Evolutionary conservation across 1,140 invertebrate genomes (phyloP), one percentile per base, ranked within the genome.

Genomic region (Meloidogyne floridensis): DNA sequence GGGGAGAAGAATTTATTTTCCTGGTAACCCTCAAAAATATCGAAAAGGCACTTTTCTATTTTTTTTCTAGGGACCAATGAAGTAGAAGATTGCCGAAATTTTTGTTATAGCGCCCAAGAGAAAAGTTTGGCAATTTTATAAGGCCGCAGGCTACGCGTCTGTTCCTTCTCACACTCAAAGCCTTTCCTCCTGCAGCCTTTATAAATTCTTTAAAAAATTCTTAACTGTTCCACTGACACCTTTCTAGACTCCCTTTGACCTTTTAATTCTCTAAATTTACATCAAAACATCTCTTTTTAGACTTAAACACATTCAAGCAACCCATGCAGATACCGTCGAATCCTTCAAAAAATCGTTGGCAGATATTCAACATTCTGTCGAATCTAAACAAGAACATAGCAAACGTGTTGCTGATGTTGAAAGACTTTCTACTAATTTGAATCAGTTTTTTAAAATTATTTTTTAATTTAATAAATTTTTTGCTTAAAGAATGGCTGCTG

Each of bases 361-460:
- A 15, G 85, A 86, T n/a, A 87, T 86, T 75, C 85, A 86, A 59
- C 69, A 74, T 56, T 86, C 84, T 32, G 85, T 86, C 2, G 76
- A 87, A 20, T 80, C 72, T 3, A 80, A 81, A 18, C 71, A 80
- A 32, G 82, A 86, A 18, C 86, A 87, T 53, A 80, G 53, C 69
- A 75, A 82, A 59, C 56, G 80, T 18, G 75, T 87, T 77, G 80
- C 69, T 13, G 86, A 86, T 69, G 85, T 86, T 32, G 85, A 86
- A 71, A 78, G 80, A 42, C 74, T 86, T 42, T 86, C 83, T 18
- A 71, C 15, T 2, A 84, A 77, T 47, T 79, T 86, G 13, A 85
- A 83, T 71, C 43, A 69, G 74, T 79, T 75, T 75, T 8, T 42
- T 75, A 13, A 15, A 53, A 76, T 53, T 32, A 56, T 11, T 59